Conservation (phyloP, 2,113 vertebrate genomes). For the Oenanthe melanoleuca region DNA sequence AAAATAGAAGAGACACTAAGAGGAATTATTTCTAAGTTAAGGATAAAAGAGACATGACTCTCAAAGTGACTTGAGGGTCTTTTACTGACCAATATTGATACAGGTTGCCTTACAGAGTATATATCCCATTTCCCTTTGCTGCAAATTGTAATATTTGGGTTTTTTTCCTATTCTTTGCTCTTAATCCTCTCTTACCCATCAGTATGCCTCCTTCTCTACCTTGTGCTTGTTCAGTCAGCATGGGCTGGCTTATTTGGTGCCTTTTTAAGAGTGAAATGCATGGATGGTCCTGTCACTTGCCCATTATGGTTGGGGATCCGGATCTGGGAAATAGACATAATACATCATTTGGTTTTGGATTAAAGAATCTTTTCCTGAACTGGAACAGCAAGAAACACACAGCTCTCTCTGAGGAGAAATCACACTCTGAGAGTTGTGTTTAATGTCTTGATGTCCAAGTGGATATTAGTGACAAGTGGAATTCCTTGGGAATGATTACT, state of each 20-base stretch:
- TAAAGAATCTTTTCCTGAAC: not conserved
- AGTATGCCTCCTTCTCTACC: not conserved
- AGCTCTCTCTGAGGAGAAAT: not conserved
- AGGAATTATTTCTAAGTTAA: not conserved
- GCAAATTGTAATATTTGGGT: not conserved
- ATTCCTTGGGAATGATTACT: not conserved
- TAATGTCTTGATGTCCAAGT: not conserved
- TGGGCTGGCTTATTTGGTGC: not conserved
- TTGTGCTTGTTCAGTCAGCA: not conserved
- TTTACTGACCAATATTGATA: not conserved
- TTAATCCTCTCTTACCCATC: not conserved
- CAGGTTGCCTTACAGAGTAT: not conserved
- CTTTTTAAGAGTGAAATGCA: not conserved
- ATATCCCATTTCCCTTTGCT: not conserved
- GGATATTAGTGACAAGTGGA: not conserved
- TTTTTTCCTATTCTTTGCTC: not conserved
- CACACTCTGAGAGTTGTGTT: not conserved
- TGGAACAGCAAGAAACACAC: not conserved
- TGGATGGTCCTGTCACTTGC: not conserved
- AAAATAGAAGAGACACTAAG: not conserved
- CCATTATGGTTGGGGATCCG: not conserved
- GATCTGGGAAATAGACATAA: not conserved
- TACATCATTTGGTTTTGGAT: not conserved
- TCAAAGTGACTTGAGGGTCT: not conserved
- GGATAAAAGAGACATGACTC: not conserved